A percentile compares a stretch with the other conserved stretches of the same genome.
Conservation (phyloP, 2,113 vertebrate species). For the Bubalus kerabau region DNA sequence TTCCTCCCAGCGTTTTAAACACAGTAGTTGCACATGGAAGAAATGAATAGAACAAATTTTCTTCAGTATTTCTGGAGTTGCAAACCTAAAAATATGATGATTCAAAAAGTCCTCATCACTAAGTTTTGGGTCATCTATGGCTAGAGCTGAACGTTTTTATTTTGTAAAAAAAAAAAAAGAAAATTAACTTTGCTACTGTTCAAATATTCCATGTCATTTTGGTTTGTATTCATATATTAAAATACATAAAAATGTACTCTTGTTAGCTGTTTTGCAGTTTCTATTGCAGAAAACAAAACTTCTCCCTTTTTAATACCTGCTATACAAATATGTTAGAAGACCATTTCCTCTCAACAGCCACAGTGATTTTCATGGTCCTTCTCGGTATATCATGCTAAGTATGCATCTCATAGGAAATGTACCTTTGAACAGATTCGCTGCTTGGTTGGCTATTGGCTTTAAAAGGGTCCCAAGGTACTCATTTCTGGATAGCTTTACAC, state of each 20-base stretch:
- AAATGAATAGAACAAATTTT: not conserved
- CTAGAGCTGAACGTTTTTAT: not conserved
- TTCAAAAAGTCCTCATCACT: not conserved
- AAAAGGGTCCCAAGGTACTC: slow-evolving; percentile 73
- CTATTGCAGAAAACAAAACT: not conserved
- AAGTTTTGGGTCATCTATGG: not conserved
- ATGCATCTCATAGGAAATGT: slow-evolving; percentile 66
- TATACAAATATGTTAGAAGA: slow-evolving; percentile 58
- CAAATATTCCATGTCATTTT: not conserved
- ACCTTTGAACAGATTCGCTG: slow-evolving; percentile 74
- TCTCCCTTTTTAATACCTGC: slow-evolving; percentile 18
- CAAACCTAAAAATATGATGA: not conserved
- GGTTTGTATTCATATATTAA: not conserved
- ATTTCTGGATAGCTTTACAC: slow-evolving; percentile 75
- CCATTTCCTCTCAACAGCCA: slow-evolving; percentile 71
- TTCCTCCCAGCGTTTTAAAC: not conserved
- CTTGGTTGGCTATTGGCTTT: slow-evolving; percentile 74
- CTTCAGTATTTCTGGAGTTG: not conserved
- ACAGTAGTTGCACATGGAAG: not conserved
- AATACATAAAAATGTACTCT: not conserved
- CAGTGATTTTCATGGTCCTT: slow-evolving; percentile 61
- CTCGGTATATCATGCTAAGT: slow-evolving; percentile 62
- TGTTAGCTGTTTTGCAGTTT: not conserved
- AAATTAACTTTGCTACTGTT: not conserved
- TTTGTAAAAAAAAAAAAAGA: not conserved